Evolutionary conservation across 2,888 invertebrate species (phyloP).

Genomic region (Clanis bilineata): DNA sequence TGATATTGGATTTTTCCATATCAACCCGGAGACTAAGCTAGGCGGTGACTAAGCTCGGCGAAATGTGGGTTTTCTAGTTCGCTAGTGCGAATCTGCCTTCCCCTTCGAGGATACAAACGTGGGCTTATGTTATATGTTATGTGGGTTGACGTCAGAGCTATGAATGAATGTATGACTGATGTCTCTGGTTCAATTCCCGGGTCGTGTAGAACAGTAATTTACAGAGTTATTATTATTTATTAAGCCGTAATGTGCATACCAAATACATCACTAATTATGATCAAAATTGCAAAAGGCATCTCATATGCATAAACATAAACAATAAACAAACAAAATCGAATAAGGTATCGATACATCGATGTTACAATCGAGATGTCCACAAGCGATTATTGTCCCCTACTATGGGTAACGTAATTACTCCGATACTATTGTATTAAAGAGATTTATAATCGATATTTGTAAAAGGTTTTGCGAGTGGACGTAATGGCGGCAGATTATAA

Average conservation of each 20-base stretch:
- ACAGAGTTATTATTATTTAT: too few species aligned
- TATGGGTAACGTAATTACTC: slow-evolving; percentile 47
- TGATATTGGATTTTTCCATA: too few species aligned
- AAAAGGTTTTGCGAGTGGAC: slow-evolving; percentile 15
- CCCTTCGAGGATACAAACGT: too few species aligned
- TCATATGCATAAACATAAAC: slow-evolving; percentile 66
- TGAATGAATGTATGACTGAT: too few species aligned
- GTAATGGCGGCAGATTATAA: slow-evolving; percentile 15
- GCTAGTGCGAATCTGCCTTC: too few species aligned
- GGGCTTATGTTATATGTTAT: too few species aligned
- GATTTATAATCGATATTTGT: slow-evolving; percentile 21
- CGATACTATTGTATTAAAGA: slow-evolving; percentile 14
- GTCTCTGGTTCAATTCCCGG: too few species aligned
- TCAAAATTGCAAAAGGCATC: not conserved
- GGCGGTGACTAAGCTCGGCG: too few species aligned
- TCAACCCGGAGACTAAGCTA: too few species aligned
- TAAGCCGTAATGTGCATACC: not conserved
- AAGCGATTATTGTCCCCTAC: slow-evolving; percentile 73
- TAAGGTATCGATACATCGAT: slow-evolving; percentile 69
- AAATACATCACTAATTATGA: slow-evolving; percentile 17
- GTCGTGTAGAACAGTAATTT: too few species aligned
- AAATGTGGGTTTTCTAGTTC: too few species aligned
- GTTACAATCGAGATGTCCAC: slow-evolving; percentile 50
- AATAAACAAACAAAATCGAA: slow-evolving; percentile 64
- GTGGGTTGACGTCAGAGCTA: too few species aligned